Conservation (phyloP, 2,113 vertebrate species). For the Baryphthengus martii region DNA sequence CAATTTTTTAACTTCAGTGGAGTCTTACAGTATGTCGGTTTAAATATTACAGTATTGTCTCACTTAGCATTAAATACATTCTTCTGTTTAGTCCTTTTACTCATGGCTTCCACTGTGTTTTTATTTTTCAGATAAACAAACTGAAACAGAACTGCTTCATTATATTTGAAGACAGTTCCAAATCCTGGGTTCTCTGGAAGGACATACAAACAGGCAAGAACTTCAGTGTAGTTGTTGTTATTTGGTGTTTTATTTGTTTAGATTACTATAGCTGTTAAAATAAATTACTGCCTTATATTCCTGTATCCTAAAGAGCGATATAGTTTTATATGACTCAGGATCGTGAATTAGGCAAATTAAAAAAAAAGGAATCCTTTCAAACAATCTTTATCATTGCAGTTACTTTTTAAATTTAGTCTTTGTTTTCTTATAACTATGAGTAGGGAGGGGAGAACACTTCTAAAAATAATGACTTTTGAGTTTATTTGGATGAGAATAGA, state of each 20-base stretch:
- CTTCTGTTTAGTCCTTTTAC: constrained; percentile 26
- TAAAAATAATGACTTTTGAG: not conserved
- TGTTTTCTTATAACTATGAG: not conserved
- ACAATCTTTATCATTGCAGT: not conserved
- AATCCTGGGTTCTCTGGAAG: constrained; percentile 98
- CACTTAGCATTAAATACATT: not conserved
- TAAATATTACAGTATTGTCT: not conserved
- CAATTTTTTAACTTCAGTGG: not conserved
- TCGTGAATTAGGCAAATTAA: not conserved
- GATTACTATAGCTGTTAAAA: not conserved
- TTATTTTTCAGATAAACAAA: constrained; percentile 87
- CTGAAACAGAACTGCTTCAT: constrained; percentile 95
- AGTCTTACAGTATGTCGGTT: not conserved
- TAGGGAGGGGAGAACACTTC: not conserved
- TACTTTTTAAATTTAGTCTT: not conserved
- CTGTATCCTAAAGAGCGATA: not conserved
- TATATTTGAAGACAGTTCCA: constrained; percentile 97
- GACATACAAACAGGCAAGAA: constrained; percentile 95
- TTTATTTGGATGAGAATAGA: not conserved
- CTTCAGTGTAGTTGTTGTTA: constrained; percentile 6
- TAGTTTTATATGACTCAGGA: not conserved
- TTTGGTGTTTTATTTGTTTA: constrained; percentile 8
- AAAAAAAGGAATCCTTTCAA: not conserved
- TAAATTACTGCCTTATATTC: not conserved
- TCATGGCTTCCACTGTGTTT: not conserved